Conservation (phyloP, 2,888 invertebrate genomes). For the Scaptomyza parva region DNA sequence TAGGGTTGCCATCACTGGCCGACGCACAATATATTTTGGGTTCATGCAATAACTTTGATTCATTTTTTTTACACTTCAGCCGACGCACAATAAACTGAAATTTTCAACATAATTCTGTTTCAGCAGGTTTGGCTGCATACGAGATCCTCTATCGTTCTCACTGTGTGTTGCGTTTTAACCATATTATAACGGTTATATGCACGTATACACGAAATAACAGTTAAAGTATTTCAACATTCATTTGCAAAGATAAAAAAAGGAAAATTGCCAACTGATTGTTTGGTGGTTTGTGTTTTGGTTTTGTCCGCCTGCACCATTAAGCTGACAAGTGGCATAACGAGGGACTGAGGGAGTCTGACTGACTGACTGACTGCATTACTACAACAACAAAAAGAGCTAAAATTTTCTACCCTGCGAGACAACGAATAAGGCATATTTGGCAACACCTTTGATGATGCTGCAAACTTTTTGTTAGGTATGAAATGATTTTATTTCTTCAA, state of each 20-base stretch:
- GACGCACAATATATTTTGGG: too few relatives aligned
- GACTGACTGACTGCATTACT: slow-evolving; percentile 37
- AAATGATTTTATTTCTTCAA: not conserved
- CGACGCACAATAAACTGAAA: too few relatives aligned
- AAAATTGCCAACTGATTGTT: slow-evolving; percentile 69
- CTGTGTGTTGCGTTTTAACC: slow-evolving; percentile 44
- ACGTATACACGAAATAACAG: slow-evolving; percentile 71
- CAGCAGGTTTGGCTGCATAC: slow-evolving; percentile 31
- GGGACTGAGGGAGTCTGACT: slow-evolving; percentile 22
- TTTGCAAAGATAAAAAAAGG: slow-evolving; percentile 43
- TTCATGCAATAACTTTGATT: too few relatives aligned
- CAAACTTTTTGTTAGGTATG: not conserved
- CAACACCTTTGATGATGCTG: not conserved
- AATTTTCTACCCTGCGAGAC: slow-evolving; percentile 35
- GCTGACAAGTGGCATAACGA: slow-evolving; percentile 26
- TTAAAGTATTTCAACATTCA: slow-evolving; percentile 73
- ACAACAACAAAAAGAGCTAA: slow-evolving; percentile 25
- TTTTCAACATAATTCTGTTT: slow-evolving; percentile 73
- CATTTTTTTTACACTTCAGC: too few relatives aligned
- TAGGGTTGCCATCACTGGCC: too few relatives aligned
- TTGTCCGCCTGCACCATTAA: slow-evolving; percentile 52
- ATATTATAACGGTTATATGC: slow-evolving; percentile 73
- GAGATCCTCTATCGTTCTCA: not conserved
- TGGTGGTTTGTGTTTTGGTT: slow-evolving; percentile 45
- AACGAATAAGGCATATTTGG: not conserved